Evolutionary conservation across 2,888 invertebrate genomes (phyloP), one percentile per base, ranked within the genome.

Genomic region (Sylvicola cinctus): DNA sequence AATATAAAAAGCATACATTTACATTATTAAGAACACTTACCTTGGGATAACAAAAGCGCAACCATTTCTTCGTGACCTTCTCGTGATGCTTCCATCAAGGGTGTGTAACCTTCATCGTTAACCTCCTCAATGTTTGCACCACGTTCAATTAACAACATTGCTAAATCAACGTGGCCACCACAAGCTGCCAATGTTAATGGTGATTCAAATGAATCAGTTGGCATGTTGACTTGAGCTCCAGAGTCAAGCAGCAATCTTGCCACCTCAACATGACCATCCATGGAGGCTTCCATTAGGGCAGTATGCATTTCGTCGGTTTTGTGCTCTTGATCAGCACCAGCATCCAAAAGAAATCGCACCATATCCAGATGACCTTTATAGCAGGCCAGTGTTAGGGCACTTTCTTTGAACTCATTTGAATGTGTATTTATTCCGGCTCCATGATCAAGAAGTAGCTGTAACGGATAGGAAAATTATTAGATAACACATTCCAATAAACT

Each of bases 251-350:
- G 66, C 41, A 96, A 65, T 45, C 88, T 66, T 7, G 95, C 95
- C 32, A 98, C 96, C 61, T 96, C 95, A 1, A 95, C 90, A 54
- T 98, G 96, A 0, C 98, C 96, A 58, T 98, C 96, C 96, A 98
- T 98, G 39, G 93, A 91, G 34, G 96, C 96, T 61, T 98, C 96
- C 95, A 98, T 96, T 30, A 98, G 65, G 30, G 96, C 96, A 16
- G 96, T 96, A 61, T 98, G 96, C 93, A 98, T 93, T 64, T 98
- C 98, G 56, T 96, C 95, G 7, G 95, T 95, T 66, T 95, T 95
- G 65, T 95, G 95, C 60, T 95, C 93, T 58, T 91, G 71, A 60
- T 95, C 93, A 13, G 93, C 93, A 40, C 95, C 95, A 32, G 91
- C 93, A 48, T 85, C 87, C 44, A 98, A 61, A 41, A 98, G 68